phyloP scores from a whole-genome alignment of 2,113 vertebrate genomes.

The Aphyosemion australe region DNA sequence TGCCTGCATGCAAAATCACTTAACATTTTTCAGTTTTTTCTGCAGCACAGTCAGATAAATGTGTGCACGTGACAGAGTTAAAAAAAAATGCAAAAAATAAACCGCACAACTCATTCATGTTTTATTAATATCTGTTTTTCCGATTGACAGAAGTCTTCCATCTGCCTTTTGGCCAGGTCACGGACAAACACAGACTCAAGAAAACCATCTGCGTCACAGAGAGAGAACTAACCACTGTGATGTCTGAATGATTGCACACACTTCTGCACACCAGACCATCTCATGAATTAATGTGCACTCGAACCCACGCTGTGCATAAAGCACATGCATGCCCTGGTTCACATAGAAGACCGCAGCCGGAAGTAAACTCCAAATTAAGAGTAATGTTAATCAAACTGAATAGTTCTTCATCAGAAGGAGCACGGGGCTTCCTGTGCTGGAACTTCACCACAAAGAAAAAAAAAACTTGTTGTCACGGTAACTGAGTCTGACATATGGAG shows the following conservation, averaged over 20 bases:
- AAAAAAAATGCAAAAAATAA: not conserved
- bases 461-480: constrained; percentile 57
- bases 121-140: constrained; percentile 10
- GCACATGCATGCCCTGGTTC: constrained; percentile 6
- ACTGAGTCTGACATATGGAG: constrained; percentile 46
- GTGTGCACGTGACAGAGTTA: not conserved
- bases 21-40: not conserved
- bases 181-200: constrained; percentile 14
- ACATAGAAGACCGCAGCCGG: constrained; percentile 1
- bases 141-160: constrained; percentile 28
- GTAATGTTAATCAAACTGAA: not conserved
- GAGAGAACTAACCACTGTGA: constrained; percentile 11
- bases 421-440: constrained; percentile 43
- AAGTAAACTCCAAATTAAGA: constrained; percentile 5
- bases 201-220: constrained; percentile 40
- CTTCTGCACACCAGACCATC: constrained; percentile 1
- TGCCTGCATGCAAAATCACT: constrained; percentile 3
- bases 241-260: constrained; percentile 6
- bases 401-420: not conserved
- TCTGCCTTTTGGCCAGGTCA: constrained; percentile 35
- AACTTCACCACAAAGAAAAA: constrained; percentile 27
- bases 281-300: constrained; percentile 4
- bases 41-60: not conserved
- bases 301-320: constrained; percentile 8
- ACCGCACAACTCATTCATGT: not conserved